These are phyloP conservation scores for Ramphastos sulfuratus DNA, from an alignment of 2,113 vertebrate species.

Conservation along the genomic window DNA sequence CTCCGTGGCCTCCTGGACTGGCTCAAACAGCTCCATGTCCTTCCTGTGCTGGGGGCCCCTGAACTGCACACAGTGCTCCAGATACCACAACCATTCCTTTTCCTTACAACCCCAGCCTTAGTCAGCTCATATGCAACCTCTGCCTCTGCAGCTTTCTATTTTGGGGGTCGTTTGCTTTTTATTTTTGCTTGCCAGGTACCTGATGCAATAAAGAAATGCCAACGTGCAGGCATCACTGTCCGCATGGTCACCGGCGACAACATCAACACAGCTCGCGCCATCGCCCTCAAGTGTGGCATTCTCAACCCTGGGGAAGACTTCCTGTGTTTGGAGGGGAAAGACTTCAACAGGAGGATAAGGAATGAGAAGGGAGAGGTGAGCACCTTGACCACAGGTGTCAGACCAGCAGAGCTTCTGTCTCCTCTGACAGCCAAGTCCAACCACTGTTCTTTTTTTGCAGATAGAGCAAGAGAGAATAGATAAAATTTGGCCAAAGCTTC, in stretches of 20 bases:
- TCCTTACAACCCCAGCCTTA: background rate
- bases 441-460: slow-evolving; percentile 73
- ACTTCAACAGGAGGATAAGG: slow-evolving; percentile 97
- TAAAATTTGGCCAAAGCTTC: slow-evolving; percentile 98
- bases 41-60: no score
- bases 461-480: slow-evolving; percentile 98
- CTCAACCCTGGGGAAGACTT: slow-evolving; percentile 95
- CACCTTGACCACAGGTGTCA: background rate
- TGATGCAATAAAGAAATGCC: slow-evolving; percentile 96
- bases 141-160: background rate
- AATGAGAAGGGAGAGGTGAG: slow-evolving; percentile 98
- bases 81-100: background rate
- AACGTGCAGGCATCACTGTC: slow-evolving; percentile 96
- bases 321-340: slow-evolving; percentile 95
- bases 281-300: slow-evolving; percentile 95
- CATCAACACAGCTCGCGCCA: slow-evolving; percentile 97
- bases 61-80: no score
- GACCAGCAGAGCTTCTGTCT: background rate
- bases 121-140: background rate
- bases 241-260: slow-evolving; percentile 99
- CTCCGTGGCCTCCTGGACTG: no score
- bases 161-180: background rate
- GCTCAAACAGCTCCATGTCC: no score
- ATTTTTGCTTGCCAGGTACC: slow-evolving; percentile 82
- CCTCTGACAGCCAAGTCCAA: background rate